Conservation (phyloP, 2,797 vertebrate genomes). For the Vultur gryphus region DNA sequence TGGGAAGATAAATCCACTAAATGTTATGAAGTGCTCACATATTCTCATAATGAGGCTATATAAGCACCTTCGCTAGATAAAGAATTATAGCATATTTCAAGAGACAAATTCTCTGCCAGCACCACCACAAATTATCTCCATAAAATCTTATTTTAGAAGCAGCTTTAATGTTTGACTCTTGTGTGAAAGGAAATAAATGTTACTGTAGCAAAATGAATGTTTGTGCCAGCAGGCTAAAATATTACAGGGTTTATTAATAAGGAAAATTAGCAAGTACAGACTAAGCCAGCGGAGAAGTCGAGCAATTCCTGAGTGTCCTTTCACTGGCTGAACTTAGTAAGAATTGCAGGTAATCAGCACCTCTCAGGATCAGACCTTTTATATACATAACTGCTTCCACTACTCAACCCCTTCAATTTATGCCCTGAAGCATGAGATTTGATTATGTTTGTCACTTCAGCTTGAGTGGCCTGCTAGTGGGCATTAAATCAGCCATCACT, state of each 20-base stretch:
- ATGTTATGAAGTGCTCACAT: background rate
- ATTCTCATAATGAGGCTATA: background rate
- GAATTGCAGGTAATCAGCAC: slow-evolving; percentile 20
- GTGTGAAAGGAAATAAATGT: slow-evolving; percentile 34
- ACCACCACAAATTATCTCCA: background rate
- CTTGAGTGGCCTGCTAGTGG: background rate
- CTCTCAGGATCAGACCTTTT: slow-evolving; percentile 21
- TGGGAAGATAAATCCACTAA: background rate
- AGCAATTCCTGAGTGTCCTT: slow-evolving; percentile 13
- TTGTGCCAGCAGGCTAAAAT: slow-evolving; percentile 47
- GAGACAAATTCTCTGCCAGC: slow-evolving; percentile 12
- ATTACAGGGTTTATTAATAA: slow-evolving; percentile 36
- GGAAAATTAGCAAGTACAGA: slow-evolving; percentile 20
- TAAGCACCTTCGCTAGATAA: background rate
- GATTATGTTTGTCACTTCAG: slow-evolving; percentile 51
- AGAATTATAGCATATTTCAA: background rate
- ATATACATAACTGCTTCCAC: background rate
- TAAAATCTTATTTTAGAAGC: slow-evolving; percentile 56
- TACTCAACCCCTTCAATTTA: slow-evolving; percentile 37
- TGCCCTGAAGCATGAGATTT: slow-evolving; percentile 55
- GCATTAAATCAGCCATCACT: slow-evolving; percentile 33
- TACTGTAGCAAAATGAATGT: slow-evolving; percentile 36
- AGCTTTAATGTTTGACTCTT: slow-evolving; percentile 30
- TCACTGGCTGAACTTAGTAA: background rate
- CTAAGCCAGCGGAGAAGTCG: background rate